Evolutionary conservation across 2,797 vertebrate species (phyloP).

Genomic region (Hippopotamyrus pictus): DNA sequence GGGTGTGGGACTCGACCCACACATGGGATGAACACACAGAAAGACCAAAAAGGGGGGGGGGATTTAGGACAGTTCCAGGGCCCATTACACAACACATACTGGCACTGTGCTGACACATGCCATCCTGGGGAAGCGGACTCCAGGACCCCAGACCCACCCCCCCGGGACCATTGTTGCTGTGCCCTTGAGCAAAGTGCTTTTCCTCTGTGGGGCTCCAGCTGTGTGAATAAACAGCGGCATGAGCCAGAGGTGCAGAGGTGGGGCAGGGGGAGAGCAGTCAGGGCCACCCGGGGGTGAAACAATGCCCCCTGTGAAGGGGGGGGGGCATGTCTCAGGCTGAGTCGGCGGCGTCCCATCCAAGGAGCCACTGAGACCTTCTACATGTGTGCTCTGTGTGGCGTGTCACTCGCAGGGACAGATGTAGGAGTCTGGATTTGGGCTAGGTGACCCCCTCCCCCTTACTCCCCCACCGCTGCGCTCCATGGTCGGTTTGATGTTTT

Average conservation of each 20-base stretch:
- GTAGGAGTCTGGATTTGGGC: constrained; percentile 29
- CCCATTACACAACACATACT: background rate
- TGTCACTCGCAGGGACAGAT: background rate
- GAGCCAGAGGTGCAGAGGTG: background rate
- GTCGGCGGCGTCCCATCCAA: background rate
- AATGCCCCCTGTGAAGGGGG: background rate
- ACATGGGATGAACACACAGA: background rate
- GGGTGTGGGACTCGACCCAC: background rate
- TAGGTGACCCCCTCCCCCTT: constrained; percentile 5
- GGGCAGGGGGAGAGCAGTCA: background rate
- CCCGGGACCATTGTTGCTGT: background rate
- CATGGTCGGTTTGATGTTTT: constrained; percentile 48
- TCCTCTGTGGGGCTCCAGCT: background rate
- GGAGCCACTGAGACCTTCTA: constrained; percentile 7
- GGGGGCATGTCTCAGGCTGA: background rate
- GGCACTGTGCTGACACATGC: background rate
- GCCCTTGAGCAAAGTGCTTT: background rate
- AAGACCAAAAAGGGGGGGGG: background rate
- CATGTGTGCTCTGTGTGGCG: background rate
- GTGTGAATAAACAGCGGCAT: background rate
- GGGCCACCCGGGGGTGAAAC: background rate
- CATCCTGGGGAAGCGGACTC: background rate
- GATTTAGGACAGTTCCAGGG: background rate
- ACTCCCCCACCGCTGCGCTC: constrained; percentile 31
- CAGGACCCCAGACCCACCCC: background rate